These are phyloP conservation scores for Hemaris fuciformis DNA, from an alignment of 2,888 invertebrate species.

Conservation along the genomic window DNA sequence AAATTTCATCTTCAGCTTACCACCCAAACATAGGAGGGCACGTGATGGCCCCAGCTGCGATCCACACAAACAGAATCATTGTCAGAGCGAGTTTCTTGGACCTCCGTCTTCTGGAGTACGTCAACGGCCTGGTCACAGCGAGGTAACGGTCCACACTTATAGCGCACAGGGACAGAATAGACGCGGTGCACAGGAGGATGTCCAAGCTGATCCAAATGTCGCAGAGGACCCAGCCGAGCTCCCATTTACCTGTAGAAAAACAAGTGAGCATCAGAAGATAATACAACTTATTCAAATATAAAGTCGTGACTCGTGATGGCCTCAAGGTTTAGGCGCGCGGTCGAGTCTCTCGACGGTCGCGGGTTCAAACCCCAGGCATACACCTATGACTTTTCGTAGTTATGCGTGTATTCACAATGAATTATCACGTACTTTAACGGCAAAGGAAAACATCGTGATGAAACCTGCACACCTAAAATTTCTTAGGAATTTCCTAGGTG, in stretches of 20 bases:
- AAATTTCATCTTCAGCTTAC: conserved; percentile 77
- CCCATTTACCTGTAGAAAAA: conserved; percentile 86
- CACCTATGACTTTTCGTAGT: too few species aligned
- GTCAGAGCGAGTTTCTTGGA: conserved; percentile 91
- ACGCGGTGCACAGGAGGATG: conserved; percentile 95
- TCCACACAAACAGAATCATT: conserved; percentile 95
- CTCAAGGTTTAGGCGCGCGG: too few species aligned
- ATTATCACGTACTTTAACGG: too few species aligned
- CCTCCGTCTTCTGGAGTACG: conserved; percentile 93
- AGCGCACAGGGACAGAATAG: conserved; percentile 95
- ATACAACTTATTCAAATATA: too few species aligned
- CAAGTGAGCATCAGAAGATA: not conserved
- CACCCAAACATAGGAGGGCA: conserved; percentile 97
- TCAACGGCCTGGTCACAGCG: conserved; percentile 95
- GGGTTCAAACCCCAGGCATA: too few species aligned
- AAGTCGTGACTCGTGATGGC: too few species aligned
- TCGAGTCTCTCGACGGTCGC: too few species aligned
- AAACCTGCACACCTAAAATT: too few species aligned
- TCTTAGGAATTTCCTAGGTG: too few species aligned
- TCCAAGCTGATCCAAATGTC: conserved; percentile 96
- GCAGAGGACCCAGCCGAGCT: conserved; percentile 93
- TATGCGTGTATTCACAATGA: too few species aligned
- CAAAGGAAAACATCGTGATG: too few species aligned
- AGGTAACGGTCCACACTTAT: conserved; percentile 95
- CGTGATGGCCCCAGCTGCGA: conserved; percentile 93